Conservation (phyloP, 2,113 vertebrate genomes). For the Hemichromis elongatus region DNA sequence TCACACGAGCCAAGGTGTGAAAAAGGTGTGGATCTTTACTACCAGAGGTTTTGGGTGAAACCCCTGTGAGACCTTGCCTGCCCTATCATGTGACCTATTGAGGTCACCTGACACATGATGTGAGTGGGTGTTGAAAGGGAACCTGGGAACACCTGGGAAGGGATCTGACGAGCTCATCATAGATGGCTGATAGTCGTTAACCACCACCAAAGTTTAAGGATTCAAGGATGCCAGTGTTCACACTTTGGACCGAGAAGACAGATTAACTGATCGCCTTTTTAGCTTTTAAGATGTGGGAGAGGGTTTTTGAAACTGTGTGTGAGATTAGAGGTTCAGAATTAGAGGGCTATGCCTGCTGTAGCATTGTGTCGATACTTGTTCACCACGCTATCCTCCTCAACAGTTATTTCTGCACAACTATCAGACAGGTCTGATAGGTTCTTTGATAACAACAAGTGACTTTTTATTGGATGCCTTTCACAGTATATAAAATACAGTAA, state of each 20-base stretch:
- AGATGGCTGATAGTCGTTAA: not conserved
- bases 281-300: not conserved
- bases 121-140: not conserved
- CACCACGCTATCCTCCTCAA: not conserved
- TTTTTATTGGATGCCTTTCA: not conserved
- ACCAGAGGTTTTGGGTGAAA: not conserved
- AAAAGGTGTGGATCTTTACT: accelerated
- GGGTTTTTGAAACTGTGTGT: not conserved
- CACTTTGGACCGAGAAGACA: not conserved
- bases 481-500: not conserved
- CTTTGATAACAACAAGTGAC: no score
- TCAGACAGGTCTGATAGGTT: not conserved
- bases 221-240: not conserved
- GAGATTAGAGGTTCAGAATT: not conserved
- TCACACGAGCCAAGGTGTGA: not conserved
- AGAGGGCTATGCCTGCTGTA: not conserved
- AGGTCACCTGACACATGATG: not conserved
- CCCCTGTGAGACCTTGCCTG: not conserved
- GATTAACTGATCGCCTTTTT: not conserved
- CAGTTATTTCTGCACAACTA: not conserved
- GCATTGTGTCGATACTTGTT: accelerated
- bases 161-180: not conserved
- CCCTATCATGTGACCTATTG: not conserved
- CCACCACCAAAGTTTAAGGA: not conserved
- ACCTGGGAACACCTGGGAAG: accelerated